Percentiles rank a stretch among this genome's conserved stretches.
Conservation (phyloP, 2,888 invertebrate species). For the Bursaphelenchus okinawaensis region DNA sequence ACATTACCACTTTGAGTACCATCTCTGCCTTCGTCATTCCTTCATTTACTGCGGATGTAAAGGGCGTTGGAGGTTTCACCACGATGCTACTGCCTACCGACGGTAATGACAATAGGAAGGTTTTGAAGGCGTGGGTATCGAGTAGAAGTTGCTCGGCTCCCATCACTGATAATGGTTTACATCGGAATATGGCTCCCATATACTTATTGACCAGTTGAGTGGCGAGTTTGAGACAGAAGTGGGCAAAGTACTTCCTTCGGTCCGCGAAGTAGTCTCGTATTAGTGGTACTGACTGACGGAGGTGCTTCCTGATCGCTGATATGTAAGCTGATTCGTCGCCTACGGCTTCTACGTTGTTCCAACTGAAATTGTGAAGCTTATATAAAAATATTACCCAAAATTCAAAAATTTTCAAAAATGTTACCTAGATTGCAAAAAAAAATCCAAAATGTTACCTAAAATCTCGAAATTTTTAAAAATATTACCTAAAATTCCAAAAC, state of each 20-base stretch:
- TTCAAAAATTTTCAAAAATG: background rate
- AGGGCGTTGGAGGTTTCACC: conserved; percentile 60
- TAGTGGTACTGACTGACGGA: conserved; percentile 79
- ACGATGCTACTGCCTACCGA: conserved; percentile 72
- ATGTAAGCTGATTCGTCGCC: conserved; percentile 96
- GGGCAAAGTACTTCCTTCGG: conserved; percentile 92
- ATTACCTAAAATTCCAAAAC: background rate
- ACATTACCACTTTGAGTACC: conserved; percentile 94
- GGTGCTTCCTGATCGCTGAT: conserved; percentile 77
- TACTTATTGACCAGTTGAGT: conserved; percentile 88
- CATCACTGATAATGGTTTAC: conserved; percentile 60
- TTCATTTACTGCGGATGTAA: conserved; percentile 71
- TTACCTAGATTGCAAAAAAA: background rate
- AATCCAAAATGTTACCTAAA: conserved; percentile 3
- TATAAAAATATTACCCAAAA: conserved; percentile 1
- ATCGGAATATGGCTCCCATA: conserved; percentile 67
- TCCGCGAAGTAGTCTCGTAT: conserved; percentile 77
- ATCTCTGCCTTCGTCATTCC: conserved; percentile 96
- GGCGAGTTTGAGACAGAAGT: conserved; percentile 91
- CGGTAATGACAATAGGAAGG: conserved; percentile 85
- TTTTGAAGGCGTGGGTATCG: conserved; percentile 65
- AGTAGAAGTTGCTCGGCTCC: conserved; percentile 90
- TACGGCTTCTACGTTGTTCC: conserved; percentile 85
- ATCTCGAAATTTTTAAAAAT: background rate
- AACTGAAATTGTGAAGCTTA: conserved; percentile 59